Conservation (phyloP, 2,888 invertebrate species). For the Cordilura impudica region DNA sequence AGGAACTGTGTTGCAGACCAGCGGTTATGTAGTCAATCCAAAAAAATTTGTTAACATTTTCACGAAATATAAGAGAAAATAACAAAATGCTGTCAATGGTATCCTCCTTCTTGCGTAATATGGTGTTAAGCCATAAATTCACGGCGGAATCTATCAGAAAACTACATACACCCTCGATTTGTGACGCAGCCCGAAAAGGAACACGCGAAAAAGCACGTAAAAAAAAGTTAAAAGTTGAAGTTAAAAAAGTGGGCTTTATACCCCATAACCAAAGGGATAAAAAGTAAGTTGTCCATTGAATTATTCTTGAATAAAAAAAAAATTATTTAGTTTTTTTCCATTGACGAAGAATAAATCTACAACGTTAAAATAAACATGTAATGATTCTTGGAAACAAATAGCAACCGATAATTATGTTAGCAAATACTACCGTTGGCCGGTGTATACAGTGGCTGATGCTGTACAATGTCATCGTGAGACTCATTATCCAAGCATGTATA, state of each 20-base stretch:
- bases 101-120: constrained; percentile 46
- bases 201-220: constrained; percentile 87
- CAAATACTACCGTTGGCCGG: constrained; percentile 80
- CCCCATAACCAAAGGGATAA: constrained; percentile 84
- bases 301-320: neutral
- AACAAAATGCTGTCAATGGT: constrained; percentile 59
- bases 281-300: constrained; percentile 80
- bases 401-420: constrained; percentile 82
- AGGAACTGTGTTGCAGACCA: too few species aligned
- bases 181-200: constrained; percentile 89
- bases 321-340: neutral
- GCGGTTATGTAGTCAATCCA: constrained; percentile 47
- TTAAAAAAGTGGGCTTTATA: constrained; percentile 86
- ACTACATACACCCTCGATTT: constrained; percentile 80
- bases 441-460: constrained; percentile 86
- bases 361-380: constrained; percentile 79
- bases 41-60: constrained; percentile 4
- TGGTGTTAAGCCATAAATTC: constrained; percentile 66
- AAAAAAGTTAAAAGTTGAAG: constrained; percentile 87
- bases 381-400: constrained; percentile 80
- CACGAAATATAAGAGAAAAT: neutral
- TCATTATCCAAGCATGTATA: constrained; percentile 90
- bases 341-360: constrained; percentile 76
- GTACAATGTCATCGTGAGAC: constrained; percentile 87
- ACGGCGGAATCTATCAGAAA: constrained; percentile 71